Conservation (phyloP, 2,113 vertebrate genomes). For the Grammomys surdaster region DNA sequence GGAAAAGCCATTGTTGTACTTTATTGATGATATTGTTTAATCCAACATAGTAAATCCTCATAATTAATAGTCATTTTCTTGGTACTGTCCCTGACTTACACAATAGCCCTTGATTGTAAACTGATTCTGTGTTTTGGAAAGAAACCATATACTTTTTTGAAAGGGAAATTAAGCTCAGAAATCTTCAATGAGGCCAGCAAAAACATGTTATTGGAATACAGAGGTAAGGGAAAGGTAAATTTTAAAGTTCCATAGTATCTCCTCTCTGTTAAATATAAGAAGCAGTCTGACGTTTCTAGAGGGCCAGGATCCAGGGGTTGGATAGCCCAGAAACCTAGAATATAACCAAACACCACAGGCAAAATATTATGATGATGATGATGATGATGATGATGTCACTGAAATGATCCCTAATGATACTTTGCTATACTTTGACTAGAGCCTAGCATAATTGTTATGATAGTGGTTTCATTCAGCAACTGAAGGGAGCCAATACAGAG, state of each 20-base stretch:
- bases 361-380: no score
- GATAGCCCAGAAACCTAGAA: no score
- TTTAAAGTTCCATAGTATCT: background rate
- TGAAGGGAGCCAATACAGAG: background rate
- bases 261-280: background rate
- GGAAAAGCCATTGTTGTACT: background rate
- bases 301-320: no score
- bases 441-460: background rate
- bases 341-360: no score
- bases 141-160: background rate
- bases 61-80: background rate
- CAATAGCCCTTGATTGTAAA: background rate
- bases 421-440: background rate
- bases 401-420: background rate
- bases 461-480: background rate
- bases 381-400: no score
- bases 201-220: background rate
- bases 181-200: background rate
- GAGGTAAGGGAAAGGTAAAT: background rate
- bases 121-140: background rate
- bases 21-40: background rate
- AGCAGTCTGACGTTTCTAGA: background rate
- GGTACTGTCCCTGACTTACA: background rate
- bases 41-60: background rate
- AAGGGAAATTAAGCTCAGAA: constrained; percentile 17